phyloP scores from a whole-genome alignment of 1,140 invertebrate genomes.

The Drosophila nigromelanica region DNA sequence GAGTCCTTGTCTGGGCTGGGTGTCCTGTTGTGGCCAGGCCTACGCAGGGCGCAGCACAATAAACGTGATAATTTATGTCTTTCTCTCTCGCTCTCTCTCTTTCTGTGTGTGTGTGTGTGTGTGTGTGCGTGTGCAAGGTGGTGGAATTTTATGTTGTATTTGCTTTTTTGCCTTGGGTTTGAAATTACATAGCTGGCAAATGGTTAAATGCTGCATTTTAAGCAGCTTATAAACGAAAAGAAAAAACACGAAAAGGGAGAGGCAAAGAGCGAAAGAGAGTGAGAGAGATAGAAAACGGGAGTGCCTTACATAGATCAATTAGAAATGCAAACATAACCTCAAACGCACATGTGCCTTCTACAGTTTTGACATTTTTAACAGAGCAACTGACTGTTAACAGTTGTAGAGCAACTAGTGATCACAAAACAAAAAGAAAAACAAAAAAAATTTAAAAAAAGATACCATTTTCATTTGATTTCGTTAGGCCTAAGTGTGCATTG shows the following conservation, averaged over 20 bases:
- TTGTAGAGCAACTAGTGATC: slow-evolving; percentile 18
- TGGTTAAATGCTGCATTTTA: slow-evolving; percentile 19
- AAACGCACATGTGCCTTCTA: background rate
- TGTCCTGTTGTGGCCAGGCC: slow-evolving; percentile 28
- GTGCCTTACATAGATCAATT: slow-evolving; percentile 7
- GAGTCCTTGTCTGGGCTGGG: background rate
- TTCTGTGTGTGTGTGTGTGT: background rate
- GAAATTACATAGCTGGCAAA: slow-evolving; percentile 59
- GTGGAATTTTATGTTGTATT: slow-evolving; percentile 69
- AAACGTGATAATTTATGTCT: slow-evolving; percentile 65
- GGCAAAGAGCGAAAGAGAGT: background rate
- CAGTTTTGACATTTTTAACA: slow-evolving; percentile 24
- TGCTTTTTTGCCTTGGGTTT: slow-evolving; percentile 46
- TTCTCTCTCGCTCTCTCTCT: background rate
- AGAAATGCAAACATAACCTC: slow-evolving; percentile 27
- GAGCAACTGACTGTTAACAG: slow-evolving; percentile 20
- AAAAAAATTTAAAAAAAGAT: no score
- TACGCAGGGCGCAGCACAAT: slow-evolving; percentile 36
- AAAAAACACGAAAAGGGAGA: background rate
- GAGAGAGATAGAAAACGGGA: background rate
- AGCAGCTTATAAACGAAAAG: slow-evolving; percentile 5
- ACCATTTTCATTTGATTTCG: no score
- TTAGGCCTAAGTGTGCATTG: no score
- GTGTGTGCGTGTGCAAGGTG: slow-evolving; percentile 52
- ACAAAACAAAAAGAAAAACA: background rate